Conservation (phyloP, 1,140 invertebrate species). For the Drosophila nigromelanica region DNA sequence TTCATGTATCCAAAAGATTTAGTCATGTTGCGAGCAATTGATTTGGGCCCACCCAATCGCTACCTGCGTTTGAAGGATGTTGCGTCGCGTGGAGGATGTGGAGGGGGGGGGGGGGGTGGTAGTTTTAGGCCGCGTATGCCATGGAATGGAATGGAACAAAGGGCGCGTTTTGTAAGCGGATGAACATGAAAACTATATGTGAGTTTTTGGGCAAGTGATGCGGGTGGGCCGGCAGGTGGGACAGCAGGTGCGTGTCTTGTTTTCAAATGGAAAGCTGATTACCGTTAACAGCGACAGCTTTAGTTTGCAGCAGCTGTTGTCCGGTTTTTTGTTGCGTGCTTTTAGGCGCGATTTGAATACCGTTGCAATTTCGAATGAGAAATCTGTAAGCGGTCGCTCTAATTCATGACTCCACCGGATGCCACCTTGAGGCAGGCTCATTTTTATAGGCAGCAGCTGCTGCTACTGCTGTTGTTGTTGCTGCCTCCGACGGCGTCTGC, state of each 20-base stretch:
- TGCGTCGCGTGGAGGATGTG: background rate
- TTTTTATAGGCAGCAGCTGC: constrained; percentile 7
- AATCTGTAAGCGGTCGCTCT: background rate
- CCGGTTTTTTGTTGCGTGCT: constrained; percentile 20
- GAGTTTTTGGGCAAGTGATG: constrained; percentile 17
- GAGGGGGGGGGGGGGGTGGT: background rate
- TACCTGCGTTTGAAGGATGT: background rate
- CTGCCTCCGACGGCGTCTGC: constrained; percentile 8
- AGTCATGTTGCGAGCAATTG: constrained; percentile 62
- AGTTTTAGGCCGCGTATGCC: constrained; percentile 8
- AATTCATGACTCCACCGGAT: constrained; percentile 36
- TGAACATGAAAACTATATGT: constrained; percentile 62
- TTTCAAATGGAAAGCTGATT: constrained; percentile 58
- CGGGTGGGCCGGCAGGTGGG: background rate
- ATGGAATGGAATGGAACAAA: constrained; percentile 40
- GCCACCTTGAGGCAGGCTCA: constrained; percentile 50
- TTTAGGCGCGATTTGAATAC: constrained; percentile 26
- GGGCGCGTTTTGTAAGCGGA: constrained; percentile 49
- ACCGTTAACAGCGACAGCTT: constrained; percentile 29
- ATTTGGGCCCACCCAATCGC: constrained; percentile 27
- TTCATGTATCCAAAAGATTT: constrained; percentile 68
- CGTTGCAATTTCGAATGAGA: constrained; percentile 1
- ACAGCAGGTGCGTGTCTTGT: background rate
- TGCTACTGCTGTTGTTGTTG: background rate
- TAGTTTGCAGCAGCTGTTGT: constrained; percentile 9